Conservation (phyloP, 2,113 vertebrate species). For the Seriola aureovittata region DNA sequence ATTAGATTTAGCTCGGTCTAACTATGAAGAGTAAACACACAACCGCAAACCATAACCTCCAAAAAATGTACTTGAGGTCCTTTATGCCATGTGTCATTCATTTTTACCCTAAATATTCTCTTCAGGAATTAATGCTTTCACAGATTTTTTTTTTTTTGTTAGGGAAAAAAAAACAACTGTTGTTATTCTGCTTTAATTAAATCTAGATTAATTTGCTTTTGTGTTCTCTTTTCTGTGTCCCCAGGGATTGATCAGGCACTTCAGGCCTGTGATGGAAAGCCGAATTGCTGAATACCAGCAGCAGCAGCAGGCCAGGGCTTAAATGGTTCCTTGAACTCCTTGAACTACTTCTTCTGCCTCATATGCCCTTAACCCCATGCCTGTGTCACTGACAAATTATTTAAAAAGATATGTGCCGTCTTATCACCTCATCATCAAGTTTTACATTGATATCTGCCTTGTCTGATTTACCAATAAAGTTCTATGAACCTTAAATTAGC, state of each 20-base stretch:
- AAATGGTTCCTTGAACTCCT: slow-evolving; percentile 7
- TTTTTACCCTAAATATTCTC: too few species aligned
- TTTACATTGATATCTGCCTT: slow-evolving; percentile 56
- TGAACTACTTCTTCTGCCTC: background rate
- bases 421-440: slow-evolving; percentile 43
- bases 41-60: too few species aligned
- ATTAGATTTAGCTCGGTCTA: too few species aligned
- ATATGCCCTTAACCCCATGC: slow-evolving; percentile 3
- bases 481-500: slow-evolving; percentile 53
- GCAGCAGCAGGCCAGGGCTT: slow-evolving; percentile 78
- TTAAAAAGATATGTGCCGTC: slow-evolving; percentile 70
- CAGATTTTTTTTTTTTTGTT: too few species aligned
- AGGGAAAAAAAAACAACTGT: background rate
- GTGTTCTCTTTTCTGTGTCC: slow-evolving; percentile 39
- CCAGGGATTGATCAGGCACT: slow-evolving; percentile 86
- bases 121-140: too few species aligned
- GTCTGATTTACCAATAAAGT: slow-evolving; percentile 76
- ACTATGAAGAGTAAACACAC: too few species aligned
- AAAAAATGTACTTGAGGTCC: too few species aligned
- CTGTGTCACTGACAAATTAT: slow-evolving; percentile 64
- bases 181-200: background rate
- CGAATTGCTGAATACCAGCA: slow-evolving; percentile 81
- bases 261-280: slow-evolving; percentile 86
- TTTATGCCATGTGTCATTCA: too few species aligned
- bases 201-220: background rate